Conservation (phyloP, 1,140 invertebrate species). For the Rhizoglyphus robini region DNA sequence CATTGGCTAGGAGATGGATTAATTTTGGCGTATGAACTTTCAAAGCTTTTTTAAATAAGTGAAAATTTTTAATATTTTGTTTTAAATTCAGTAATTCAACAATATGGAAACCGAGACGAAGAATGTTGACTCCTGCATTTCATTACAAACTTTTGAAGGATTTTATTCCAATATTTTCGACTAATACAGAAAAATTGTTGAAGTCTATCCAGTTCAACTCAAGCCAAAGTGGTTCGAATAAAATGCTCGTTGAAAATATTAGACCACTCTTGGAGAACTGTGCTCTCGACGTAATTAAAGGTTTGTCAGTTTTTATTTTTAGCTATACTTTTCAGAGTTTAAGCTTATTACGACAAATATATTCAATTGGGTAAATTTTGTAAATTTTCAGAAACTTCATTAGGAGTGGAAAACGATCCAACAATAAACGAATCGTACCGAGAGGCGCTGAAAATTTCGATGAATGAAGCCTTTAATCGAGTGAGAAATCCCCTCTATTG, state of each 20-base stretch:
- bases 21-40: slow-evolving; percentile 40
- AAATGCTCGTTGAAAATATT: slow-evolving; percentile 40
- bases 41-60: no score
- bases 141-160: slow-evolving; percentile 43
- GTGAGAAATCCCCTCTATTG: slow-evolving; percentile 14
- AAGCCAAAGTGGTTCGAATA: slow-evolving; percentile 31
- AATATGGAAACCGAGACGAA: slow-evolving; percentile 38
- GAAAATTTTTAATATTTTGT: no score
- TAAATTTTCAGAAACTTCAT: background rate
- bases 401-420: background rate
- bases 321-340: no score
- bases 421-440: background rate
- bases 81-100: slow-evolving; percentile 27
- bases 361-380: no score
- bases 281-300: slow-evolving; percentile 74
- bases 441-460: background rate
- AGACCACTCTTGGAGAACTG: slow-evolving; percentile 58
- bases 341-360: no score
- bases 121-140: slow-evolving; percentile 41
- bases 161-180: slow-evolving; percentile 40
- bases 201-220: no score
- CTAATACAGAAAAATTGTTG: slow-evolving; percentile 35
- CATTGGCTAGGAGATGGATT: slow-evolving; percentile 72
- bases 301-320: slow-evolving; percentile 32
- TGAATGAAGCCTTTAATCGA: slow-evolving; percentile 31